phyloP scores from a whole-genome alignment of 2,797 vertebrate genomes.

The Liparis tanakae region DNA sequence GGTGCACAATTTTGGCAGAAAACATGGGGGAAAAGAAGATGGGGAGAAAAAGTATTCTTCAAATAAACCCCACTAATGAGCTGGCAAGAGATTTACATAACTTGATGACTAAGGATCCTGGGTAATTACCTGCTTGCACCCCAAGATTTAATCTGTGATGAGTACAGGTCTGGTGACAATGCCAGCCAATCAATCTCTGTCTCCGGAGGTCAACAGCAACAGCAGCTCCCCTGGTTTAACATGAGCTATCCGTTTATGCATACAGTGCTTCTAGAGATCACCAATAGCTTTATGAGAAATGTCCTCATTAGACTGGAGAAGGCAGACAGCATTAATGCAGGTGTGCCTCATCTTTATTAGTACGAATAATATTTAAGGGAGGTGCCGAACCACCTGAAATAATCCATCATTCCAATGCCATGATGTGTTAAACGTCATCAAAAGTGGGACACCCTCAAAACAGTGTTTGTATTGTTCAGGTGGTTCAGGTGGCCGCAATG shows the following conservation, averaged over 20 bases:
- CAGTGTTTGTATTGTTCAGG: constrained; percentile 40
- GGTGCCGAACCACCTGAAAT: constrained; percentile 31
- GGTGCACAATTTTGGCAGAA: constrained; percentile 51
- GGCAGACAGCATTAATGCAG: constrained; percentile 34
- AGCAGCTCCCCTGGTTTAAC: constrained; percentile 41
- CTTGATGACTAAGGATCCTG: constrained; percentile 74
- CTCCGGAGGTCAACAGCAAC: constrained; percentile 54
- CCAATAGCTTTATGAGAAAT: constrained; percentile 45
- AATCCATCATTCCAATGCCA: constrained; percentile 36
- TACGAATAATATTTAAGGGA: constrained; percentile 12
- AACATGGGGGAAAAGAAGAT: constrained; percentile 32
- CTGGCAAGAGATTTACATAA: constrained; percentile 66
- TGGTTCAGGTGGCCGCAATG: constrained; percentile 11
- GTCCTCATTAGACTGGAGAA: constrained; percentile 41
- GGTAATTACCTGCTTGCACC: constrained; percentile 70
- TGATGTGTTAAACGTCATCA: constrained; percentile 15
- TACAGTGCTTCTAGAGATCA: constrained; percentile 35
- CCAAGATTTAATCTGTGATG: constrained; percentile 70
- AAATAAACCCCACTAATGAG: constrained; percentile 69
- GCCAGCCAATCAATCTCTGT: constrained; percentile 57
- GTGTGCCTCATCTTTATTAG: constrained; percentile 30
- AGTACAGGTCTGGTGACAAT: constrained; percentile 63
- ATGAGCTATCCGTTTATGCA: constrained; percentile 54
- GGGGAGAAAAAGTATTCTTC: constrained; percentile 61
- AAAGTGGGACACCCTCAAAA: constrained; percentile 36